These are phyloP conservation scores for Apamea anceps DNA, from an alignment of 2,888 invertebrate species.

Conservation along the genomic window DNA sequence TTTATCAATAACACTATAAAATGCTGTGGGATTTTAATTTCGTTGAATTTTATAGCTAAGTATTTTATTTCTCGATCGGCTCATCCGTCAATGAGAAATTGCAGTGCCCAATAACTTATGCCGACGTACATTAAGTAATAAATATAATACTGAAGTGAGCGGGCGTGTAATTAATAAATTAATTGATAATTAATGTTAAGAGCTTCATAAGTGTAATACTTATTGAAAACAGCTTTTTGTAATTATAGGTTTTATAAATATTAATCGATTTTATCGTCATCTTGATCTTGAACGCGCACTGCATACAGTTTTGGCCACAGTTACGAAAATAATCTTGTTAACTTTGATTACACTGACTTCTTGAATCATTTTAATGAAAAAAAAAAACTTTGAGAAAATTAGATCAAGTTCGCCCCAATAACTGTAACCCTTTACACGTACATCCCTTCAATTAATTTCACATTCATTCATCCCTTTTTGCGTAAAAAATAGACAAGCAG, in stretches of 20 bases:
- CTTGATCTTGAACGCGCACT: slow-evolving; percentile 11
- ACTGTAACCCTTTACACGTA: slow-evolving; percentile 76
- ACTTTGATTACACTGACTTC: slow-evolving; percentile 30
- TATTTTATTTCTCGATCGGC: slow-evolving; percentile 28
- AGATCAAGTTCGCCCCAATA: slow-evolving; percentile 72
- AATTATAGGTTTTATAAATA: slow-evolving; percentile 17
- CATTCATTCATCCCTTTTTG: slow-evolving; percentile 83
- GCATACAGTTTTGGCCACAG: slow-evolving; percentile 27
- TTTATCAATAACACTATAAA: slow-evolving; percentile 66
- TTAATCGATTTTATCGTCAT: slow-evolving; percentile 25
- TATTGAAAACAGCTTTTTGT: slow-evolving; percentile 24
- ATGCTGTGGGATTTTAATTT: slow-evolving; percentile 63
- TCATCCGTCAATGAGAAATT: slow-evolving; percentile 47
- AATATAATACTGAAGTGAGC: slow-evolving; percentile 18
- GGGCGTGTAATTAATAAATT: slow-evolving; percentile 32
- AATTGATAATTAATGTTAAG: slow-evolving; percentile 26
- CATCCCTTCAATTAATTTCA: slow-evolving; percentile 87
- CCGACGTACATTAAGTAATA: slow-evolving; percentile 11
- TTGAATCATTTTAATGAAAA: background rate
- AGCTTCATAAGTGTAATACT: slow-evolving; percentile 21
- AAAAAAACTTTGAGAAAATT: slow-evolving; percentile 53
- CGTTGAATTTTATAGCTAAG: slow-evolving; percentile 66
- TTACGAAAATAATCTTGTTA: slow-evolving; percentile 21
- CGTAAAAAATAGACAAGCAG: slow-evolving; percentile 81
- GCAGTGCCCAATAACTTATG: slow-evolving; percentile 16